Base-by-base conservation (phyloP, 2,888 invertebrate genomes). In the Drosophila prostipennis region DNA sequence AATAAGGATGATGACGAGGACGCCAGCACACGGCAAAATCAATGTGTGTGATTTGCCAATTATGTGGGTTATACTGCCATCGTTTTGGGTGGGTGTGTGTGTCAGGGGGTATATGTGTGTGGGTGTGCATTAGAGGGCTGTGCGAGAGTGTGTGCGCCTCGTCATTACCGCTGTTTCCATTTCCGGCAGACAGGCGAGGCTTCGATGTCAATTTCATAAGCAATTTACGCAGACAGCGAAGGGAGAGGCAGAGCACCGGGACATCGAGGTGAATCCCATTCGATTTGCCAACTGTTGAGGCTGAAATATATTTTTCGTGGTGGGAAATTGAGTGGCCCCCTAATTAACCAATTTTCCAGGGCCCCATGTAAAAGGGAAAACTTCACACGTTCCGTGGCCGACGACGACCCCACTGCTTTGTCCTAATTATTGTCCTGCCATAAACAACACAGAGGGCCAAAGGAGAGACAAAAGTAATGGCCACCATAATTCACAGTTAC, bases 401-500 rank as follows among this genome's bases (percentile, higher is more conserved):
- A 11, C 11, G n/a, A 3, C 11, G 16, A 26, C 29, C 48, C 45
- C 49, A 26, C 32, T 13, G 46, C 57, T 67, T 71, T 80, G 81
- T 83, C 87, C 82, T 82, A 82, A 82, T 82, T 88, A 82, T 88
- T 82, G 87, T 86, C 74, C 89, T 83, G 87, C 82, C 84, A 88
- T 82, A 88, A 82, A 88, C 89, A 87, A 88, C 84, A 73, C 55
- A 29, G 53, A 68, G n/a, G 43, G 43, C 67, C 32, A 14, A 56
- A 13, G 40, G 64, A 13, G 51, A 63, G 74, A 77, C 89, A 76
- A 84, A 84, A 79, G 78, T 89, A 89, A 89, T 89, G 87, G 79
- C 89, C 74, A 79, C 83, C 80, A 90, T 89, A 89, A 90, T 90
- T 89, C 89, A 89, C 89, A 87, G 89, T 80, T 89, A 90, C 87